These are phyloP conservation scores for Smithornis capensis DNA, from an alignment of 2,113 vertebrate genomes.

Conservation along the genomic window DNA sequence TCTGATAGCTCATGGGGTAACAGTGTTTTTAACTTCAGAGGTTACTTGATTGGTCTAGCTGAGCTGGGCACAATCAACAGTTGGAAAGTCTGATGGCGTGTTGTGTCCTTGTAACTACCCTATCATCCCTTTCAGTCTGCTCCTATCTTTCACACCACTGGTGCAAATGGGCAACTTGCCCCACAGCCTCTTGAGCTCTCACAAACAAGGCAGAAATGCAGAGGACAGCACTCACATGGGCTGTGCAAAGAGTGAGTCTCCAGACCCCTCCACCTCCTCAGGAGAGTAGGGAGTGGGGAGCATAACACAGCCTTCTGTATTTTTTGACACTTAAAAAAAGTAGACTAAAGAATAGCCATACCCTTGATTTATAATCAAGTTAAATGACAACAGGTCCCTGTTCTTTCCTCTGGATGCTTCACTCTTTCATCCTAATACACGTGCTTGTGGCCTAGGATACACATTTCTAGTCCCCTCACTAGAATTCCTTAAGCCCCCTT, in stretches of 20 bases:
- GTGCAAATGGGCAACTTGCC: accelerated
- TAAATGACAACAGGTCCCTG: background rate
- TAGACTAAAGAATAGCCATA: background rate
- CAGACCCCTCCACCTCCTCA: accelerated
- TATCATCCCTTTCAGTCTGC: background rate
- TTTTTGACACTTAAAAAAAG: background rate
- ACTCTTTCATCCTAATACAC: background rate
- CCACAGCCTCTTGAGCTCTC: background rate
- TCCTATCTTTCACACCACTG: background rate
- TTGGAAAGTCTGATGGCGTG: background rate
- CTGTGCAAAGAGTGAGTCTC: background rate
- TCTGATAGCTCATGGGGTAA: background rate
- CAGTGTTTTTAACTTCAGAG: background rate
- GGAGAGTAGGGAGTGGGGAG: background rate
- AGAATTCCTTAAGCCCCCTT: background rate
- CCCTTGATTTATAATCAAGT: background rate
- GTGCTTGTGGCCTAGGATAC: background rate
- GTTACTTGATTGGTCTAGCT: background rate
- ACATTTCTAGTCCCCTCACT: background rate
- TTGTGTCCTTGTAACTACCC: background rate
- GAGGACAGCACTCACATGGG: background rate
- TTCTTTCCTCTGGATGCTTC: background rate
- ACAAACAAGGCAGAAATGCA: background rate
- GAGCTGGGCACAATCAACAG: background rate
- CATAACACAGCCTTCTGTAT: background rate